Evolutionary conservation across 2,113 vertebrate species (phyloP).

Genomic region (Stegastes partitus): DNA sequence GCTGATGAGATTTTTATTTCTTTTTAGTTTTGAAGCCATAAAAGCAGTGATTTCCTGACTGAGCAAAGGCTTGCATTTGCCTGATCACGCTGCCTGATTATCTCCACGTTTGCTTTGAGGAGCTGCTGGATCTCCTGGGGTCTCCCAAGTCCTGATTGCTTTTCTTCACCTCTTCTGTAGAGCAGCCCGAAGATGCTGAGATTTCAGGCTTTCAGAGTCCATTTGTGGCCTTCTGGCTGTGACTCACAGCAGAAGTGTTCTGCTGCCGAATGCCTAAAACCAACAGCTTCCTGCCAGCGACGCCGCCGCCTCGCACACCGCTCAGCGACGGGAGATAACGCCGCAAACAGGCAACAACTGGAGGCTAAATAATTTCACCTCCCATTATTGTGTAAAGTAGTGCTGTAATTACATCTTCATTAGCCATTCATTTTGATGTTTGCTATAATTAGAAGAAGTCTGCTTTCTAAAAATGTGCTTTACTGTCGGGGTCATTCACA

Average conservation of each 20-base stretch:
- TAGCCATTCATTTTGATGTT: constrained; percentile 12
- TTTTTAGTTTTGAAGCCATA: neutral
- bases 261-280: neutral
- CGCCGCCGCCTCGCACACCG: neutral
- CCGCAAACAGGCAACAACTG: neutral
- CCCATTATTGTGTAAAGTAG: neutral
- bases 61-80: neutral
- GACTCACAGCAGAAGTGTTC: neutral
- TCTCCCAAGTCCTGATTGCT: constrained; percentile 19
- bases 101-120: neutral
- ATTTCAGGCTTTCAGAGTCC: neutral
- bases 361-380: neutral
- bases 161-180: neutral
- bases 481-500: neutral
- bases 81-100: neutral
- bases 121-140: neutral
- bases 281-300: neutral
- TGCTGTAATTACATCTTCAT: neutral
- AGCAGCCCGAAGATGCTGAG: neutral
- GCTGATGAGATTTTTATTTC: neutral
- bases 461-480: neutral
- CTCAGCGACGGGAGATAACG: neutral
- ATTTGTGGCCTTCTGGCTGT: neutral
- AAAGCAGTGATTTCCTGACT: neutral
- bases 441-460: neutral